Base-by-base conservation (phyloP, 2,888 invertebrate species). In the Oligia latruncula region DNA sequence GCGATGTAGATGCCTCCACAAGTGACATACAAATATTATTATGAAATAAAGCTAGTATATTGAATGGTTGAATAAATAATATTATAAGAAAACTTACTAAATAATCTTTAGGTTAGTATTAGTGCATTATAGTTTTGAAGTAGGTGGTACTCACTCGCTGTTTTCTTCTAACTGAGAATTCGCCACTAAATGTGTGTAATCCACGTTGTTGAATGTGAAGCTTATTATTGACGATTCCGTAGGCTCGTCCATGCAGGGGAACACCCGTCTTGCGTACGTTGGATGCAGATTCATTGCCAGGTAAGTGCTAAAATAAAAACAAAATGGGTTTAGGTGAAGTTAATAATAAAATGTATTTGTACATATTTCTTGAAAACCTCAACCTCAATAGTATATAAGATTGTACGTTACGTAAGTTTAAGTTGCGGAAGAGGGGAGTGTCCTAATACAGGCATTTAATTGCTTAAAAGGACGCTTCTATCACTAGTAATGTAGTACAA, bases 231-330 rank as follows among this genome's bases (percentile, higher is more conserved):
- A 93, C 15, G 93, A 90, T 80, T 93, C 95, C 0, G 93, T 92
- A 0, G 97, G 98, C 85, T 98, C 98, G 85, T 98, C 98, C 89
- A 98, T 97, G 89, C 98, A 98, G 0, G 98, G 98, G 90, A 98
- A 98, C 6, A 98, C 98, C 70, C 97, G 94, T 76, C 98, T 95
- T 15, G 98, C 98, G 77, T 97, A 92, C 0, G 97, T 97, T 0
- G 98, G 97, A 89, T 97, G 95, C 79, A 98, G 96, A 83, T 98
- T 97, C 90, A 98, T 98, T 0, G 97, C 97, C 29, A 97, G 92
- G 91, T 97, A 97, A 23, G 95, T 92, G 5, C 96, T 96, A 87
- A 83, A 95, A 71, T 8, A 70, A 71, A 29, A 40, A 65, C 13
- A 5, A 40, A 70, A 72, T 1, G 23, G 3, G 20, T 20, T 64